Evolutionary conservation across 1,140 invertebrate species (phyloP).

Genomic region (Nasonia giraulti): DNA sequence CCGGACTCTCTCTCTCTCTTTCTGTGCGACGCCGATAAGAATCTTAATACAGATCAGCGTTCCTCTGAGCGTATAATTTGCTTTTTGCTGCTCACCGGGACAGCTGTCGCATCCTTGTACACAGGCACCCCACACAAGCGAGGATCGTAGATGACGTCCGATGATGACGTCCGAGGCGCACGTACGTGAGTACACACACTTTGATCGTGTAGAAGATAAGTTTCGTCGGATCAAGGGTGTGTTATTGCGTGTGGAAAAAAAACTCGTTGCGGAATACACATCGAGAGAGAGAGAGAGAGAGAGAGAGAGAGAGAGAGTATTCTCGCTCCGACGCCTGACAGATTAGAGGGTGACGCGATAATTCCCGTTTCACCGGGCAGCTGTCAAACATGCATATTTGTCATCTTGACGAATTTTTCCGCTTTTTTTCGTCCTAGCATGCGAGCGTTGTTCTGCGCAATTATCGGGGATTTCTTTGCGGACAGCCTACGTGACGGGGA

Average conservation of each 20-base stretch:
- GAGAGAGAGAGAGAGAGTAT: conserved; percentile 51
- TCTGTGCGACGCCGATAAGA: conserved; percentile 59
- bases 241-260: conserved; percentile 48
- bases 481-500: neutral
- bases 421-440: neutral
- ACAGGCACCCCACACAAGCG: neutral
- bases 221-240: conserved; percentile 63
- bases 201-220: conserved; percentile 70
- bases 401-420: conserved; percentile 22
- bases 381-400: conserved; percentile 43
- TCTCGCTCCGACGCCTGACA: conserved; percentile 29
- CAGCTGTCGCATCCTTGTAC: conserved; percentile 67
- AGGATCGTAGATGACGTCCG: conserved; percentile 53
- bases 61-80: conserved; percentile 73
- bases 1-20: neutral
- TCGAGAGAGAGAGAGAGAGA: conserved; percentile 52
- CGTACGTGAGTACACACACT: conserved; percentile 51
- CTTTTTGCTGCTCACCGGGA: conserved; percentile 70
- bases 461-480: neutral
- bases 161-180: conserved; percentile 55
- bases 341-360: conserved; percentile 41
- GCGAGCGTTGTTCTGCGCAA: neutral
- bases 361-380: conserved; percentile 30
- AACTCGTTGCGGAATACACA: conserved; percentile 53
- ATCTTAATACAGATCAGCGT: conserved; percentile 73